Percentiles rank a stretch among this genome's conserved stretches.
Conservation (phyloP, 2,113 vertebrate genomes). For the Larimichthys polyactis region DNA sequence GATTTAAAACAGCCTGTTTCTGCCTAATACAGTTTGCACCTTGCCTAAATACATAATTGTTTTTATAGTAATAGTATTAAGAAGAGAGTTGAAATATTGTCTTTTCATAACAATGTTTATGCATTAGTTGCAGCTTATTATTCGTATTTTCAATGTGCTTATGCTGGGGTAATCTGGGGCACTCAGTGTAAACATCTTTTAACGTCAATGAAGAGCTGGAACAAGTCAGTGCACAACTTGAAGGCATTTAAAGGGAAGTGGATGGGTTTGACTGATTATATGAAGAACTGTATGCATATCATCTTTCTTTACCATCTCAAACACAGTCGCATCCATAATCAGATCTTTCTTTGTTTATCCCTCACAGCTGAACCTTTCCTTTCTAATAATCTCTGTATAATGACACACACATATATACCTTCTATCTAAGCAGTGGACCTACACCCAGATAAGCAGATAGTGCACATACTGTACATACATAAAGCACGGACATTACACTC, state of each 20-base stretch:
- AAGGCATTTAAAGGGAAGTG: not conserved
- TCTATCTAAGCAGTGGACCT: slow-evolving; percentile 20
- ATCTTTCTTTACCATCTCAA: slow-evolving; percentile 10
- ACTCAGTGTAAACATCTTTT: not conserved
- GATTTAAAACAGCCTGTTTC: not conserved
- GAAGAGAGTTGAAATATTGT: no score
- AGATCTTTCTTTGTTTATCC: slow-evolving; percentile 6
- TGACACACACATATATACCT: not conserved
- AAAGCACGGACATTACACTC: slow-evolving; percentile 10
- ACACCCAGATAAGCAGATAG: slow-evolving; percentile 37
- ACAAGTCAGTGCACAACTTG: not conserved
- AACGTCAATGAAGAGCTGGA: not conserved
- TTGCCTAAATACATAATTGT: not conserved
- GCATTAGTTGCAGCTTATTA: no score
- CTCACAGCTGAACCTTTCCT: slow-evolving; percentile 10
- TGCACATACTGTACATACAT: slow-evolving; percentile 24
- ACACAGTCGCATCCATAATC: slow-evolving; percentile 17
- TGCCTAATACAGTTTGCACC: not conserved
- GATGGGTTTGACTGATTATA: not conserved
- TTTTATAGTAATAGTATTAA: no score
- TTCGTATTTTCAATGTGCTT: no score
- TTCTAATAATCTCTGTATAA: not conserved
- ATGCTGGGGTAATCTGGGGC: no score
- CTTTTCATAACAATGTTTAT: no score
- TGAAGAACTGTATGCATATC: not conserved